A percentile compares a stretch with the other conserved stretches of the same genome.
Evolutionary conservation across 2,797 vertebrate species (phyloP).

Genomic region (Neostethus bicornis): DNA sequence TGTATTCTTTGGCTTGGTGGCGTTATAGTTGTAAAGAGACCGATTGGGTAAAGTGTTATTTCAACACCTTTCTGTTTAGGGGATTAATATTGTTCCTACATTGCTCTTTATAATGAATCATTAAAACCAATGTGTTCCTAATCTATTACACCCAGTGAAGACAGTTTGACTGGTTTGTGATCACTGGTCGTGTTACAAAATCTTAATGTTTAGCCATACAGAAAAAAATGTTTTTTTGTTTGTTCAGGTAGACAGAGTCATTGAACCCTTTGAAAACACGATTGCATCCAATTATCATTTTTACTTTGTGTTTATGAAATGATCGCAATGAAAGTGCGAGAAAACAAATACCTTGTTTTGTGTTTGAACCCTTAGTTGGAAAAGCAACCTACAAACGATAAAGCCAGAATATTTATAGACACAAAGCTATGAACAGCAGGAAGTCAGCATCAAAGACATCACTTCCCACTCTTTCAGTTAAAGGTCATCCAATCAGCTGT

Average conservation of each 20-base stretch:
- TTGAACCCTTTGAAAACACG: neutral
- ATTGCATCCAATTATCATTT: neutral
- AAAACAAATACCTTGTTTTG: slow-evolving; percentile 27
- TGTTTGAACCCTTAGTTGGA: slow-evolving; percentile 24
- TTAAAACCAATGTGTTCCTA: slow-evolving; percentile 48
- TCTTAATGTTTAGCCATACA: slow-evolving; percentile 3
- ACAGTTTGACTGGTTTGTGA: neutral
- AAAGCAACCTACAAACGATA: slow-evolving; percentile 26
- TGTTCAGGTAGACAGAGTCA: neutral
- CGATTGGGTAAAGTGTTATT: slow-evolving; percentile 57
- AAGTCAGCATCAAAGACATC: slow-evolving; percentile 52
- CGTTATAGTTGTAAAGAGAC: slow-evolving; percentile 66
- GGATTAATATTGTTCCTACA: slow-evolving; percentile 56
- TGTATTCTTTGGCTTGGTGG: slow-evolving; percentile 65
- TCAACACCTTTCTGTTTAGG: slow-evolving; percentile 58
- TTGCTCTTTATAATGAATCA: slow-evolving; percentile 49
- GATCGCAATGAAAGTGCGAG: neutral
- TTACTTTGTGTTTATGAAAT: neutral
- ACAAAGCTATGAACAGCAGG: slow-evolving; percentile 52
- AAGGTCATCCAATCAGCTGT: slow-evolving; percentile 51
- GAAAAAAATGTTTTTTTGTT: neutral
- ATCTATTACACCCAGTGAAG: slow-evolving; percentile 35
- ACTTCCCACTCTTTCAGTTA: slow-evolving; percentile 47
- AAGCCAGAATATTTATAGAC: slow-evolving; percentile 48
- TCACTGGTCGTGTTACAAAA: slow-evolving; percentile 16